Evolutionary conservation across 92 coral and sea anemone species (phyloP), one percentile per base, ranked within the genome.

Genomic region (Siderastrea siderea): DNA sequence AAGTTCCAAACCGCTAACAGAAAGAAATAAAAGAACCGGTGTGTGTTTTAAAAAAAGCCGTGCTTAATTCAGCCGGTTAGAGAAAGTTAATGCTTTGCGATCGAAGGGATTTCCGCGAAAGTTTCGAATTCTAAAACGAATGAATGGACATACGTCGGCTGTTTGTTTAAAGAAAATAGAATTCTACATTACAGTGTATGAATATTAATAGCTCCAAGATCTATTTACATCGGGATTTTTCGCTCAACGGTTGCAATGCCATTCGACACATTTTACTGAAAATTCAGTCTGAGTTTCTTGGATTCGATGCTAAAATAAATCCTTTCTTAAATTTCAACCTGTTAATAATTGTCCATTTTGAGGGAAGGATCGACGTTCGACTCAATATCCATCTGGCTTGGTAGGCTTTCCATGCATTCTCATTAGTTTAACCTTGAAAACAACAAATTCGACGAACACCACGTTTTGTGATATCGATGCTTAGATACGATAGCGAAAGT

Each of bases 81-180:
- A 13, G 12, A 44, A 68, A 68, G 46, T 52, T 69, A 46, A 11
- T 38, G 3, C 19, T 11, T 12, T 6, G 74, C 14, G 11, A 48
- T 43, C 7, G 76, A 68, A 49, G 71, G 59, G 15, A 19, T 19
- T 74, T 84, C 47, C 64, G 48, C 73, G 63, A 71, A 82, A 46
- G 86, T 45, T 71, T 55, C 53, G 59, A 84, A 83, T 83, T 83
- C 59, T 55, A 83, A 71, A 83, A 43, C 67, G 86, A 71, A 74
- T 84, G 87, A 74, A 74, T 74, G 73, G 62, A 75, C 80, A 62
- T 73, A 74, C 63, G 73, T 67, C 58, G 86, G 15, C 79, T 83
- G 79, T 83, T 74, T 81, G 92, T 75, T 82, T 78, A 71, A 78
- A 54, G 88, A 88, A 88, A 88, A 82, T 88, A 88, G 75, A 88